These are phyloP conservation scores for Panthera leo DNA, from an alignment of 2,113 vertebrate species.

Conservation along the genomic window DNA sequence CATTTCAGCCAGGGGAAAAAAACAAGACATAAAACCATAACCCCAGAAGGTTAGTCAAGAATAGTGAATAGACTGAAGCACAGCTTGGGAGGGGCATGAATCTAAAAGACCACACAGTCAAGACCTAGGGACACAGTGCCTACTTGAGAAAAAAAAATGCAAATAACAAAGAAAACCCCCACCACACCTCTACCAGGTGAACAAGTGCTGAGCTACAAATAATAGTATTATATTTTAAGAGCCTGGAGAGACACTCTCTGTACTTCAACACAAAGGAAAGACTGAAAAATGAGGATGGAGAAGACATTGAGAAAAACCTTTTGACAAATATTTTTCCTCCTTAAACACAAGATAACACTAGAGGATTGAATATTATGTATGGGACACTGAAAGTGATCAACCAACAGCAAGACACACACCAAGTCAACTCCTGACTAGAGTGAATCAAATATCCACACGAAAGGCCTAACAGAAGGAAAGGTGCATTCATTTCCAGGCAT, in stretches of 20 bases:
- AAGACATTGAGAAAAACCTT: background rate
- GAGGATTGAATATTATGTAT: background rate
- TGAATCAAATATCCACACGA: background rate
- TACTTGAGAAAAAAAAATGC: background rate
- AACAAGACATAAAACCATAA: background rate
- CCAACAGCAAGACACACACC: background rate
- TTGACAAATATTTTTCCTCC: background rate
- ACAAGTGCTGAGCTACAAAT: background rate
- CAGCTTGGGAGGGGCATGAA: too few relatives aligned
- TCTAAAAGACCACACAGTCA: background rate
- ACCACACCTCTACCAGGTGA: background rate
- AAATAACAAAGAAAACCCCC: background rate
- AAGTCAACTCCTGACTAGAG: background rate
- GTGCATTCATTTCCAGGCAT: background rate
- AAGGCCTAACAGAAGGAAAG: background rate
- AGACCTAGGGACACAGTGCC: background rate
- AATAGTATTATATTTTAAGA: background rate
- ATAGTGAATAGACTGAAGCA: background rate
- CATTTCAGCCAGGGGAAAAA: background rate
- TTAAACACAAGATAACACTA: background rate
- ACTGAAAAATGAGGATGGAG: background rate
- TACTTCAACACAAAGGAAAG: background rate
- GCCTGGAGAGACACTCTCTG: background rate
- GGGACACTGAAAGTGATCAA: background rate
- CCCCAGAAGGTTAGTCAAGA: background rate